phyloP scores from a whole-genome alignment of 1,140 invertebrate species.

The Neuroterus valhalla region DNA sequence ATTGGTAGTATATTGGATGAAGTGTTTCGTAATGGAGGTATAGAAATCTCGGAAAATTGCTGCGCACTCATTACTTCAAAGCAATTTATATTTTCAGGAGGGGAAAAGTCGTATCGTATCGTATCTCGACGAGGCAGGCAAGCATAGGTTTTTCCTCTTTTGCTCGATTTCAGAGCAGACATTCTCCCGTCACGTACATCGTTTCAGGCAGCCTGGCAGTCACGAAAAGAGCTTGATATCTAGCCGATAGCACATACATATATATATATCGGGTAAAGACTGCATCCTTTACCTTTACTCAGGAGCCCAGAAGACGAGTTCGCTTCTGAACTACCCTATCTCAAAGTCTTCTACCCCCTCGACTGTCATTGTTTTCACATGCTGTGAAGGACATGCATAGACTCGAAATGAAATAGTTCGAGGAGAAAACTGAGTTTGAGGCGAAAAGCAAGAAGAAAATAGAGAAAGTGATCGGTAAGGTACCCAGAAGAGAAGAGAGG shows the following conservation, averaged over 20 bases:
- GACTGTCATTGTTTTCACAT: slow-evolving; percentile 21
- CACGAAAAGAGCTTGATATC: background rate
- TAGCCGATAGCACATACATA: background rate
- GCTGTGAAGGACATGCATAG: background rate
- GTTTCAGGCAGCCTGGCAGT: no score
- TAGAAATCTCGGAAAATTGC: background rate
- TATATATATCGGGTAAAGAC: background rate
- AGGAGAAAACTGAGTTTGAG: background rate
- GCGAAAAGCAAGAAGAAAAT: background rate
- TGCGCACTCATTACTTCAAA: background rate
- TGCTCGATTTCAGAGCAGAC: background rate
- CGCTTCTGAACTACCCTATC: slow-evolving; percentile 1
- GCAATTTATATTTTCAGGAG: background rate
- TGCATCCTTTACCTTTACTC: background rate
- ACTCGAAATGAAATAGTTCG: slow-evolving; percentile 20
- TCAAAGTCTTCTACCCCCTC: background rate
- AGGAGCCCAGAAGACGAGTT: background rate
- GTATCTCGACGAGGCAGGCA: background rate
- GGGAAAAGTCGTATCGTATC: background rate
- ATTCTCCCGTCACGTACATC: slow-evolving; percentile 1
- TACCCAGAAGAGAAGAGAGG: background rate
- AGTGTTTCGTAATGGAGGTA: background rate
- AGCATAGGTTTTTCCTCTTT: background rate
- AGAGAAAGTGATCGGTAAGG: background rate
- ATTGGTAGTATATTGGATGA: no score